Conservation (phyloP, 1,140 invertebrate species). For the Drosophila pandora region DNA sequence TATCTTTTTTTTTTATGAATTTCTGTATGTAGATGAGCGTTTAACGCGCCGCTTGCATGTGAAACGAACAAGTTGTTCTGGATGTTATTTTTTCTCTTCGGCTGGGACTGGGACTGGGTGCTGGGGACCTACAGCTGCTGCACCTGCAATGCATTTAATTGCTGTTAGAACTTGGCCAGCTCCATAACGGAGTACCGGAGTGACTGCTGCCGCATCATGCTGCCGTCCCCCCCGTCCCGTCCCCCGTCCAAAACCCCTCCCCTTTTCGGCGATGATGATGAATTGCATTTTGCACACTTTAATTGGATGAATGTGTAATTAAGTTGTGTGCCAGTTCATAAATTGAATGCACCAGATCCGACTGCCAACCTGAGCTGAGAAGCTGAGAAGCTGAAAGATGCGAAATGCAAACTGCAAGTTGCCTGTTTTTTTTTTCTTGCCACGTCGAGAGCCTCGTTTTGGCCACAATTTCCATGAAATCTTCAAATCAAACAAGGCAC, state of each 20-base stretch:
- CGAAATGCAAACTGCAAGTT: slow-evolving; percentile 16
- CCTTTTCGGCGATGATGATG: slow-evolving; percentile 58
- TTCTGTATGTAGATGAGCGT: slow-evolving; percentile 53
- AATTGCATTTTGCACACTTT: slow-evolving; percentile 82
- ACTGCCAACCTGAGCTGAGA: slow-evolving; percentile 9
- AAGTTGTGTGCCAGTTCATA: slow-evolving; percentile 72
- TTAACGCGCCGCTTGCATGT: slow-evolving; percentile 77
- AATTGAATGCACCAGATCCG: slow-evolving; percentile 43
- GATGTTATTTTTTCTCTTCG: background rate
- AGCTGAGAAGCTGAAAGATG: slow-evolving; percentile 17
- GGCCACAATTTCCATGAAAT: slow-evolving; percentile 65
- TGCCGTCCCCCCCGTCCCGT: no score
- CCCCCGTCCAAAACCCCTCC: background rate
- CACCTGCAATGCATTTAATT: slow-evolving; percentile 77
- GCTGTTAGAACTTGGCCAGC: slow-evolving; percentile 78
- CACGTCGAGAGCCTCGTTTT: slow-evolving; percentile 4
- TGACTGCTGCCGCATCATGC: slow-evolving; percentile 15
- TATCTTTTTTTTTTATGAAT: slow-evolving; percentile 8
- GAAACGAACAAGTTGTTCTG: slow-evolving; percentile 64
- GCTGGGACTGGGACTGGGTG: no score
- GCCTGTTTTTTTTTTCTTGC: background rate
- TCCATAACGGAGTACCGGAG: slow-evolving; percentile 74
- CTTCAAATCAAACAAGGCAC: slow-evolving; percentile 78
- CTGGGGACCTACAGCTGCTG: slow-evolving; percentile 49
- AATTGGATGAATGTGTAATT: slow-evolving; percentile 81